Base-by-base conservation (phyloP, 2,113 vertebrate genomes). In the Climacteris rufus region DNA sequence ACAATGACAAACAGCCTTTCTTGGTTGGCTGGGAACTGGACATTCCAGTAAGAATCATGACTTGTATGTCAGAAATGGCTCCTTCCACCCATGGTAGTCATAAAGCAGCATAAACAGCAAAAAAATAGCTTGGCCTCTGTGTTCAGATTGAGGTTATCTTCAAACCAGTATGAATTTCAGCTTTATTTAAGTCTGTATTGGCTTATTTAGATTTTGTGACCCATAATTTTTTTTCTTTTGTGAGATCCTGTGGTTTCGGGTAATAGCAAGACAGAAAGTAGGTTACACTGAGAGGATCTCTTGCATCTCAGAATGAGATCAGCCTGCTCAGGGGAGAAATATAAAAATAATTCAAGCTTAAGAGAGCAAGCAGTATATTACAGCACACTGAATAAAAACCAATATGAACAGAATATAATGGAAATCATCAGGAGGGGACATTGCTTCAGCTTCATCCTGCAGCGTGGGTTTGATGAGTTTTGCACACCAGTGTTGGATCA, bases 181-280 rank as follows among this genome's bases (percentile, higher is more conserved):
- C 49, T 93, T 95, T 95, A 83, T 83, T 94, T 87, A 86, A 81
- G 92, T 87, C 92, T 96, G 45, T 37, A 49, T 66, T 80, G 75
- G 45, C 52, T 90, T 80, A 71, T 45, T 93, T 87, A 89, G 68
- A 52, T 75, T 82, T 65, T 0, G 0, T 96, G 78, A 61, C 56
- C 86, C 54, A 59, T 54, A 19, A 18, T 28, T 59, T 79, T 83
- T 83, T 81, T 76, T 54, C 20, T 78, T 54, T 54, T 30, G 42
- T 79, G 83, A 87, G 53, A 61, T 95, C 35, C 49, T 92, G 37
- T 87, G 47, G 65, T 68, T 95, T 93, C 37, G 8, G 49, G 37
- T 88, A 86, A 88, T 75, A 90, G 61, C 39, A 31, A 64, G 39
- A 63, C 24, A 40, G 64, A 93, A 96, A 90, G 16, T 94, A 72